Evolutionary conservation across 1,140 invertebrate genomes (phyloP).

Genomic region (Drosophila obscura): DNA sequence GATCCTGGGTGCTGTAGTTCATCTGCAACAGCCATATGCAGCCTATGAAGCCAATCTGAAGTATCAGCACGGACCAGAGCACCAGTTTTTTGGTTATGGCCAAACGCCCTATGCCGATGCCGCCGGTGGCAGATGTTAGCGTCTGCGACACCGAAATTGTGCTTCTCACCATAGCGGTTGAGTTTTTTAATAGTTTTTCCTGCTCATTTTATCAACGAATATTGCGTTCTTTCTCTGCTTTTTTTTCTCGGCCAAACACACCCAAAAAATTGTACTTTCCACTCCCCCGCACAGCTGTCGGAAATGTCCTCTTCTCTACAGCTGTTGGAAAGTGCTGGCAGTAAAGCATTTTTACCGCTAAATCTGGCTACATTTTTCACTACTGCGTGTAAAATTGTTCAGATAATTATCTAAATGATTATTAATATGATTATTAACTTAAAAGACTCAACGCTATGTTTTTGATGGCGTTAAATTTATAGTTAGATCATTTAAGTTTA

Average conservation of each 20-base stretch:
- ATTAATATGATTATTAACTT: too few relatives aligned
- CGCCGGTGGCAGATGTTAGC: conserved; percentile 6
- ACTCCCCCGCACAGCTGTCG: conserved; percentile 58
- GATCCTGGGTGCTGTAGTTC: conserved; percentile 42
- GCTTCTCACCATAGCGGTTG: conserved; percentile 51
- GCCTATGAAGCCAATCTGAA: conserved; percentile 69
- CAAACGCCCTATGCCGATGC: conserved; percentile 34
- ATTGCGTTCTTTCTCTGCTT: conserved; percentile 7
- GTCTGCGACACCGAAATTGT: conserved; percentile 4
- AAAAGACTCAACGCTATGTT: too few relatives aligned
- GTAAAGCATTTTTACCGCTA: conserved; percentile 9
- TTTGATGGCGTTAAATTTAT: too few relatives aligned
- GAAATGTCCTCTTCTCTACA: conserved; percentile 21
- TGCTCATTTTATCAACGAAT: conserved; percentile 20
- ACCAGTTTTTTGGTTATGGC: conserved; percentile 71
- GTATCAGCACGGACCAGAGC: conserved; percentile 70
- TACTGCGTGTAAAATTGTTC: too few relatives aligned
- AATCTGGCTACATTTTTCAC: not conserved
- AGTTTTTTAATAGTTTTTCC: conserved; percentile 7
- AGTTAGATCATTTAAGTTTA: too few relatives aligned
- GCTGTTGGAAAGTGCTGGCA: conserved; percentile 20
- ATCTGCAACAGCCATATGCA: conserved; percentile 74
- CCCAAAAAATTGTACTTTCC: conserved; percentile 51
- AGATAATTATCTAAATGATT: too few relatives aligned
- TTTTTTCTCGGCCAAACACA: conserved; percentile 54